Base-by-base conservation (phyloP, 1,140 invertebrate genomes). In the Colletes latitarsis region DNA sequence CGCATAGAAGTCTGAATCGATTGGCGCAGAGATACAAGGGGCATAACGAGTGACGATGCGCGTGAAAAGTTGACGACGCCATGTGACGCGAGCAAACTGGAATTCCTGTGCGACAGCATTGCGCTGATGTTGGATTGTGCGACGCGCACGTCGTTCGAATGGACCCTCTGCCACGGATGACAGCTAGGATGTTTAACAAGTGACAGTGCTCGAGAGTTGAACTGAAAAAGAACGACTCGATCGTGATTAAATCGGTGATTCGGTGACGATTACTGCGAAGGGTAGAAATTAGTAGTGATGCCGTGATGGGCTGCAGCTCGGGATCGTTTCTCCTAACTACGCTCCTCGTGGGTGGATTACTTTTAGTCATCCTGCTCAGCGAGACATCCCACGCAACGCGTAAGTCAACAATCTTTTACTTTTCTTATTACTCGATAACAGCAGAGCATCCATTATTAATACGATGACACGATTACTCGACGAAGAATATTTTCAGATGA, bases 221-320 rank as follows among this genome's bases (percentile, higher is more conserved):
- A 73, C 85, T 74, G 84, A 72, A 75, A 72, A 87, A 52, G 77
- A 84, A 75, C 81, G 70, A 77, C 72, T 55, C 15, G 74, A 55
- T 62, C 58, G 80, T 73, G 78, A 81, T 52, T 57, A 81, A 49
- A 58, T 73, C 77, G 77, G 83, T 82, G 74, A 52, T 58, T 75
- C 75, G 83, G 63, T 75, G 81, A 74, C 72, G 69, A 87, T 75
- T 86, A 82, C 77, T 85, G 78, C 53, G 81, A 66, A 79, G 85
- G 81, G 84, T 89, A 82, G 85, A 89, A 83, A 87, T 88, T 88
- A 71, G 92, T 90, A 90, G 91, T 91, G 87, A 93, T 92, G 92
- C 92, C 91, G 92, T 93, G 91, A 93, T 92, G 92, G 92, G 92
- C 90, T 89, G 88, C 92, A 90, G 89, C 88, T 91, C 89, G 88